These are phyloP conservation scores for Nasua narica DNA, from an alignment of 2,797 vertebrate genomes.

Conservation along the genomic window DNA sequence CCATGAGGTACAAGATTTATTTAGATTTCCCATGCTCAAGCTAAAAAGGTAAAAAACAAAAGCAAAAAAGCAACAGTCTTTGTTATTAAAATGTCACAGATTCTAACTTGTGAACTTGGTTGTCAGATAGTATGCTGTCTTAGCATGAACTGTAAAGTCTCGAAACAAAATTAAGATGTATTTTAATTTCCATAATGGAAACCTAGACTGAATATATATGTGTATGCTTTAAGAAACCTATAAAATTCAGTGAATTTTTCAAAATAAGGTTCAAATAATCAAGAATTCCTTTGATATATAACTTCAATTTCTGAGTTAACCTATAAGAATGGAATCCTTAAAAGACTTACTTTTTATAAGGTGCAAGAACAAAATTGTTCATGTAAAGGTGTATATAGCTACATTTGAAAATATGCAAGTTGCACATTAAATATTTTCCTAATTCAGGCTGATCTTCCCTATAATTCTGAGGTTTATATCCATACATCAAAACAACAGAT, in stretches of 20 bases:
- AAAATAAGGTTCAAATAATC: not conserved
- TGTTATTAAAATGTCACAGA: not conserved
- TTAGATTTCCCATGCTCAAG: not conserved
- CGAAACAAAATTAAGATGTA: not conserved
- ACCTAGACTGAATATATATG: not conserved
- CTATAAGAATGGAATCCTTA: not conserved
- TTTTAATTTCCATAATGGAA: not conserved
- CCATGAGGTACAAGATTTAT: not conserved
- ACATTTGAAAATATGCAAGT: not conserved
- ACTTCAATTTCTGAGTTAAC: not conserved
- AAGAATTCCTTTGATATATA: not conserved
- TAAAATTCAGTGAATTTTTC: not conserved
- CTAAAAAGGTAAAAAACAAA: constrained; percentile 14
- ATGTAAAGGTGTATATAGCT: not conserved
- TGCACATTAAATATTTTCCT: not conserved
- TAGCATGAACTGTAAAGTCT: not conserved
- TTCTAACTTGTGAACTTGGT: not conserved
- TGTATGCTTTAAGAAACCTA: not conserved
- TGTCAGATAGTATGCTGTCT: not conserved
- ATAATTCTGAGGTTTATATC: not conserved
- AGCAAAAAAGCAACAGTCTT: not conserved
- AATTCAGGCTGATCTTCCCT: not conserved
- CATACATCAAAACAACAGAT: not conserved
- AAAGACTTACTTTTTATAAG: not conserved
- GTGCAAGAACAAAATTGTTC: not conserved